A percentile compares a stretch with the other conserved stretches of the same genome.
Conservation (phyloP, 2,888 invertebrate genomes). For the Microdon myrmicae region DNA sequence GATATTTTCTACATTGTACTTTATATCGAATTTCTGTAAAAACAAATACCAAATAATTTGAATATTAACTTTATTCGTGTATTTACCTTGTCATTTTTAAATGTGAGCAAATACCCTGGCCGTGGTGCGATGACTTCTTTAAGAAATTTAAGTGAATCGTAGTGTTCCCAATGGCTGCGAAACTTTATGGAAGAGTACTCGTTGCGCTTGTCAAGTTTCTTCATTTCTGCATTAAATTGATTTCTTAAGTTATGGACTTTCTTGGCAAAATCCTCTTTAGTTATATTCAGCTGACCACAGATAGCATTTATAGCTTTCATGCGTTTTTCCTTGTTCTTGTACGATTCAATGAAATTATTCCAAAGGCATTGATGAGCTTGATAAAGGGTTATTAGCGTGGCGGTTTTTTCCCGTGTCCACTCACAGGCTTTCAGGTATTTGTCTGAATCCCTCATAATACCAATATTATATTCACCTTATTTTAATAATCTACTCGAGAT, state of each 20-base stretch:
- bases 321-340: conserved; percentile 55
- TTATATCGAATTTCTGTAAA: conserved; percentile 43
- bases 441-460: conserved; percentile 32
- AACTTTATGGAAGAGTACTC: conserved; percentile 49
- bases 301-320: conserved; percentile 56
- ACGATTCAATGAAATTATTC: conserved; percentile 62
- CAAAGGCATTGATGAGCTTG: conserved; percentile 63
- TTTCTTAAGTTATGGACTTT: conserved; percentile 65
- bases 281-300: conserved; percentile 57
- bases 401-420: background rate
- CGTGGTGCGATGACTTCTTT: conserved; percentile 61
- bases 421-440: conserved; percentile 14
- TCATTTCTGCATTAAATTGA: conserved; percentile 65
- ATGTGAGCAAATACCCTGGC: conserved; percentile 54
- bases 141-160: conserved; percentile 62
- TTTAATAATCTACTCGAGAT: no score
- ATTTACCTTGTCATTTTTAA: conserved; percentile 9
- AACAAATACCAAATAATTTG: no score
- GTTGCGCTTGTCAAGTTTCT: conserved; percentile 61
- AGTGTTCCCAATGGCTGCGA: conserved; percentile 64
- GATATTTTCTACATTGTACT: conserved; percentile 34
- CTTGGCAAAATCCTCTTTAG: conserved; percentile 62
- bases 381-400: conserved; percentile 45
- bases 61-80: no score
- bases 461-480: no score